Percentiles rank a stretch among this genome's conserved stretches.
Conservation (phyloP, 30 jellyfish, hydroid and myxozoan species). For the Mastigias papua region DNA sequence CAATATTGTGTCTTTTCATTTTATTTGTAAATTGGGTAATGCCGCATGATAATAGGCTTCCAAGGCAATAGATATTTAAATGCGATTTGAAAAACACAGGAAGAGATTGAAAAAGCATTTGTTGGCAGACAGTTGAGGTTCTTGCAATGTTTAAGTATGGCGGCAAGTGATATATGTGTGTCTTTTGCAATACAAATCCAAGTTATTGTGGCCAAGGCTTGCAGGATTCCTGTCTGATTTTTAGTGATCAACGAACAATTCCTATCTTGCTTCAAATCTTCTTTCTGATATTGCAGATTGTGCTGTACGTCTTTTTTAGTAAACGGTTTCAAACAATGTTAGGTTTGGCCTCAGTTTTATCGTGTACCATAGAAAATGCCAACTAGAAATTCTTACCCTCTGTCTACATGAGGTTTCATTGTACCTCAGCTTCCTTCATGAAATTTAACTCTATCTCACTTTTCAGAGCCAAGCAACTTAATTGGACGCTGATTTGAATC, state of each 20-base stretch:
- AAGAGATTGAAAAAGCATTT: not conserved
- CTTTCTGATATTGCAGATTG: too few species aligned
- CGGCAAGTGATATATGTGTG: conserved; percentile 5
- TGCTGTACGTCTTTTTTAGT: too few species aligned
- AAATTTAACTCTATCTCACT: not conserved
- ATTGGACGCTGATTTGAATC: conserved; percentile 1
- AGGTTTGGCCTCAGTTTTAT: too few species aligned
- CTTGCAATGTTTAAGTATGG: not conserved
- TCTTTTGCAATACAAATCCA: not conserved
- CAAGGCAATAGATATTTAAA: not conserved
- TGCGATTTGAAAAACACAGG: not conserved
- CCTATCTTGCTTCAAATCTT: too few species aligned
- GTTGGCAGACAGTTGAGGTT: not conserved
- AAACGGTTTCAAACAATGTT: too few species aligned
- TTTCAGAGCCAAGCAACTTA: not conserved
- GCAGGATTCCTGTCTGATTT: not conserved
- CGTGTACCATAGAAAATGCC: too few species aligned
- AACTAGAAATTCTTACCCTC: too few species aligned
- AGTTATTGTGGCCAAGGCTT: not conserved
- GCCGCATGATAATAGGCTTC: not conserved
- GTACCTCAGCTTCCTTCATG: not conserved
- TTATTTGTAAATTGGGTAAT: not conserved
- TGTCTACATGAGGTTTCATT: not conserved
- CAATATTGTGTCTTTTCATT: not conserved
- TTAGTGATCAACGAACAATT: too few species aligned